Evolutionary conservation across 2,797 vertebrate species (phyloP).

Genomic region (Etheostoma nigrum): DNA sequence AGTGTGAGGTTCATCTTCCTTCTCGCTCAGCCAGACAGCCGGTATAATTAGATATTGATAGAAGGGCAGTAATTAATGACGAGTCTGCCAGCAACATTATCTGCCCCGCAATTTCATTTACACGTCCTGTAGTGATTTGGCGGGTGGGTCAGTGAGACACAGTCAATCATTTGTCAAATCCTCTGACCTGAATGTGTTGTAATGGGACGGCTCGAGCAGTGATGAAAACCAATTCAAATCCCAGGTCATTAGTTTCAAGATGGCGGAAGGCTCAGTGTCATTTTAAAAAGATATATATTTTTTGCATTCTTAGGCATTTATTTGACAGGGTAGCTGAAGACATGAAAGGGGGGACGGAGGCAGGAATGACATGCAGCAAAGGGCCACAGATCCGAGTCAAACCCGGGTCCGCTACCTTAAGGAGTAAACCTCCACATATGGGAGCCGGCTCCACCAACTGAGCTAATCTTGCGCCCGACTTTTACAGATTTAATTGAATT

Average conservation of each 20-base stretch:
- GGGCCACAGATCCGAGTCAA: too few species aligned
- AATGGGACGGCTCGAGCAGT: constrained; percentile 61
- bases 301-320: too few species aligned
- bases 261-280: constrained; percentile 9
- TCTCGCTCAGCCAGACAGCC: constrained; percentile 71
- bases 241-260: constrained; percentile 40
- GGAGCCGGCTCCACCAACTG: too few species aligned
- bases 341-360: too few species aligned
- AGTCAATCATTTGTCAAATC: constrained; percentile 73
- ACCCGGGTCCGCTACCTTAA: too few species aligned
- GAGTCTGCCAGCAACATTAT: constrained; percentile 76
- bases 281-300: too few species aligned
- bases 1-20: constrained; percentile 71
- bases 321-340: too few species aligned
- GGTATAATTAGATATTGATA: constrained; percentile 87
- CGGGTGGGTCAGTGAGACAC: constrained; percentile 59
- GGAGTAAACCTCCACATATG: too few species aligned
- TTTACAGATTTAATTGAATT: background rate
- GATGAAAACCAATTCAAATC: constrained; percentile 52
- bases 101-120: constrained; percentile 68
- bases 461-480: background rate
- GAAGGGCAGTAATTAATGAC: constrained; percentile 83
- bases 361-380: too few species aligned
- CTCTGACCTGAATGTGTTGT: constrained; percentile 75
- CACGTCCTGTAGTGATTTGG: constrained; percentile 64